phyloP scores from a whole-genome alignment of 2,797 vertebrate genomes.

The Parauchenoglanis punctatus region DNA sequence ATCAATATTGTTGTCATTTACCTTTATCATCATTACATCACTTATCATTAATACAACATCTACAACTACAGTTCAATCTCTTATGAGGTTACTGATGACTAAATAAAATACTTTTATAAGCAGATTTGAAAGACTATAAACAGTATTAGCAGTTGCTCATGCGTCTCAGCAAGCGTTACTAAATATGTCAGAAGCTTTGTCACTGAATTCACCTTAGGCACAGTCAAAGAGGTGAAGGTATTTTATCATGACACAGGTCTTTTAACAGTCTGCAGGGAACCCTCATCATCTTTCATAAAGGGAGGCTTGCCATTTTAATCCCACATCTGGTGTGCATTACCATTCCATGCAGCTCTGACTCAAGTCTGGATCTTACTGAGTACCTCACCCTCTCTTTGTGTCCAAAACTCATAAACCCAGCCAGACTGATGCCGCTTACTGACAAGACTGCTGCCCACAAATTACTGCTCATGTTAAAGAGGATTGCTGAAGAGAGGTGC shows the following conservation, averaged over 20 bases:
- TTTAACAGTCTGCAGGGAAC: constrained; percentile 73
- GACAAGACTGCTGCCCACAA: constrained; percentile 18
- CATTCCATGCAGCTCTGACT: constrained; percentile 72
- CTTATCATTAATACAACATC: neutral
- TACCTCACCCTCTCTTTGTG: constrained; percentile 65
- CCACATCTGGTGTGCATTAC: constrained; percentile 82
- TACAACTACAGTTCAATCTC: neutral
- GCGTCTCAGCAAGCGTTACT: constrained; percentile 18
- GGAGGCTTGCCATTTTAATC: constrained; percentile 77
- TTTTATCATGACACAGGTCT: constrained; percentile 74
- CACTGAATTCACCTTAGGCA: constrained; percentile 62
- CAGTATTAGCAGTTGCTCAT: constrained; percentile 24
- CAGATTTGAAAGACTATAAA: constrained; percentile 25
- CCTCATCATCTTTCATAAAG: constrained; percentile 78
- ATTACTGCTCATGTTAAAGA: constrained; percentile 19
- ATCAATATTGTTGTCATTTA: neutral
- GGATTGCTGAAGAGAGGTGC: neutral
- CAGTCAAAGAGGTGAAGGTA: constrained; percentile 66
- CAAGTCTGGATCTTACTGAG: constrained; percentile 61
- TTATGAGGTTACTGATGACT: neutral
- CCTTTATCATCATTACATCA: neutral
- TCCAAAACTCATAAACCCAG: constrained; percentile 58
- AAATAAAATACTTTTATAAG: neutral
- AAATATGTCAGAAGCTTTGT: constrained; percentile 27
- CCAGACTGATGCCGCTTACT: constrained; percentile 41